Evolutionary conservation across 1,140 invertebrate species (phyloP).

Genomic region (Pectinophora gossypiella): DNA sequence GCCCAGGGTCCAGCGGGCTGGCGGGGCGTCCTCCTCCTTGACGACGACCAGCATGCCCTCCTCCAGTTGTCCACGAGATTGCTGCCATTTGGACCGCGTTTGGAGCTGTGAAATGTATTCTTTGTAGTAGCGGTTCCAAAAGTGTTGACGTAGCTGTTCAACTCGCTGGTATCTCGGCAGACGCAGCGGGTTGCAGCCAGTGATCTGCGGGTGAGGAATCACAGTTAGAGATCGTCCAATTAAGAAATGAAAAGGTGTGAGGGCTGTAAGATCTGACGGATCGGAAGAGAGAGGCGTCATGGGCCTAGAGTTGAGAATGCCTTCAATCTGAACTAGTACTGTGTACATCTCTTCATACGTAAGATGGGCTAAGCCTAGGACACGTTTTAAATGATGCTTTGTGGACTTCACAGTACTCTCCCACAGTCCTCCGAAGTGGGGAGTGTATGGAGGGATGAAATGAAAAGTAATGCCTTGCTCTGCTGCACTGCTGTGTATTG

Average conservation of each 20-base stretch:
- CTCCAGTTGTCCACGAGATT: too few species aligned
- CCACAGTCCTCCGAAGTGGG: not conserved
- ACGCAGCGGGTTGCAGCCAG: not conserved
- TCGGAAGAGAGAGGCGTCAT: not conserved
- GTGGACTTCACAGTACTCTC: slow-evolving; percentile 2
- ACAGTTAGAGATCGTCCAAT: not conserved
- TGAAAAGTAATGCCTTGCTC: not conserved
- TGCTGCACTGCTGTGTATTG: not conserved
- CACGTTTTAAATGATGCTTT: slow-evolving; percentile 3
- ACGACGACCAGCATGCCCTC: too few species aligned
- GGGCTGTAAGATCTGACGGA: not conserved
- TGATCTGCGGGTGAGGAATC: not conserved
- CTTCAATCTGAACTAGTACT: slow-evolving; percentile 1
- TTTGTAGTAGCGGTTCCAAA: too few species aligned
- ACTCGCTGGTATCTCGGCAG: too few species aligned
- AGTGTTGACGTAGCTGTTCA: too few species aligned
- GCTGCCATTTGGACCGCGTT: too few species aligned
- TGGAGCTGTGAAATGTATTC: too few species aligned
- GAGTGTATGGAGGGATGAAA: not conserved
- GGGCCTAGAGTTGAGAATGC: slow-evolving; percentile 2
- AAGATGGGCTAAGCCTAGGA: not conserved
- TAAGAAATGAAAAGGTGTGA: not conserved
- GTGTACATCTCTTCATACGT: not conserved
- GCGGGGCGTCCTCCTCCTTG: too few species aligned
- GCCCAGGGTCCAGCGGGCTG: too few species aligned